These are phyloP conservation scores for Brienomyrus longianalis DNA, from an alignment of 2,113 vertebrate species.

Conservation along the genomic window DNA sequence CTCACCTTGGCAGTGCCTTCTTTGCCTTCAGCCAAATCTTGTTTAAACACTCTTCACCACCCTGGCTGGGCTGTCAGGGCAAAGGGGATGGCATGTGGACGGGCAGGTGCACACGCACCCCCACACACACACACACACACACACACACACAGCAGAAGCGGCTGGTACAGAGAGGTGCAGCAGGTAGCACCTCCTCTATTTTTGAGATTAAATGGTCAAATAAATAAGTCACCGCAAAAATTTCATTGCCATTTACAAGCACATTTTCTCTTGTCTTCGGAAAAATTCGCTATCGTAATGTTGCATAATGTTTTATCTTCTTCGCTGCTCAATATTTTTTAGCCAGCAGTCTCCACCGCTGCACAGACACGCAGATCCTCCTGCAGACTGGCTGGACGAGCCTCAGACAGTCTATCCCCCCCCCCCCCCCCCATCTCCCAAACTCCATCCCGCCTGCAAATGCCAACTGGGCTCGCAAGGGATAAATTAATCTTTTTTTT, in stretches of 20 bases:
- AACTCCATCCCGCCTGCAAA: background rate
- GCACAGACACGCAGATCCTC: background rate
- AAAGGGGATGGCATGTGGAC: background rate
- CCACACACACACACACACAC: background rate
- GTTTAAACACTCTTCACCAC: constrained; percentile 2
- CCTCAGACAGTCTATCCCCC: background rate
- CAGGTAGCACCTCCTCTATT: background rate
- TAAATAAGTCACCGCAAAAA: background rate
- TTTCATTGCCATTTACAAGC: background rate
- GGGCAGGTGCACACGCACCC: background rate
- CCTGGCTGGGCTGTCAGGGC: background rate
- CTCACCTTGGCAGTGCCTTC: background rate
- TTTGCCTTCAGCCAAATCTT: constrained; percentile 3
- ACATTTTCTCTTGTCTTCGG: background rate
- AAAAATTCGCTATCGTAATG: background rate
- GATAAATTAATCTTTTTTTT: constrained; percentile 6
- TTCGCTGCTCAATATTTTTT: background rate
- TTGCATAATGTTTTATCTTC: background rate
- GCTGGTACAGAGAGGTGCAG: background rate
- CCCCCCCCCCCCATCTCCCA: background rate
- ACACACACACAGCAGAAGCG: background rate
- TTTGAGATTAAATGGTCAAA: background rate
- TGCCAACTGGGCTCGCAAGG: background rate
- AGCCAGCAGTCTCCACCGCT: constrained; percentile 2
- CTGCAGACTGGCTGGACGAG: background rate